Evolutionary conservation across 2,888 invertebrate species (phyloP).

Genomic region (Cybosia mesomella): DNA sequence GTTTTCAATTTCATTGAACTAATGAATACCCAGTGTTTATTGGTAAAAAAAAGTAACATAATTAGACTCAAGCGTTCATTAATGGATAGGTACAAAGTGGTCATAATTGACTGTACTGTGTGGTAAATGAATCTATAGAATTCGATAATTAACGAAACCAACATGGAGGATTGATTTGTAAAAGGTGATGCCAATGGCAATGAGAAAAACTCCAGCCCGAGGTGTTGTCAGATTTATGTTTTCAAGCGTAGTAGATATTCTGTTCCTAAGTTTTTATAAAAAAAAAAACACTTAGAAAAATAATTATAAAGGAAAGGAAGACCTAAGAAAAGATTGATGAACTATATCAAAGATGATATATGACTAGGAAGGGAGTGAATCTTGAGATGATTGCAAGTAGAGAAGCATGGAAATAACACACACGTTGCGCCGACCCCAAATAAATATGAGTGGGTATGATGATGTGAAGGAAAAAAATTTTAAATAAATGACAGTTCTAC

Average conservation of each 20-base stretch:
- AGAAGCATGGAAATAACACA: no score
- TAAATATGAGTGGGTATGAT: no score
- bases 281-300: no score
- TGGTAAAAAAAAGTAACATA: background rate
- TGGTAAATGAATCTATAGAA: slow-evolving; percentile 28
- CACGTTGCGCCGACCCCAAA: no score
- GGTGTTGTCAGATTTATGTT: background rate
- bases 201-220: background rate
- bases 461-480: no score
- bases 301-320: no score
- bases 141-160: slow-evolving; percentile 22
- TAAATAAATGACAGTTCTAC: no score
- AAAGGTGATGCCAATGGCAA: background rate
- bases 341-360: no score
- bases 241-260: no score
- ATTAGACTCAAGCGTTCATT: slow-evolving; percentile 11
- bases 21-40: background rate
- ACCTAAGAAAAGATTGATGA: no score
- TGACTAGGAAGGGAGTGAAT: no score
- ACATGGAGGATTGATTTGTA: slow-evolving; percentile 4
- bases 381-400: no score
- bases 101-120: slow-evolving; percentile 17
- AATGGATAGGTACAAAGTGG: slow-evolving; percentile 34
- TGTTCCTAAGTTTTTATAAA: background rate
- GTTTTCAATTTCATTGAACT: background rate